phyloP scores from a whole-genome alignment of 1,140 invertebrate species.

The Plodia interpunctella region DNA sequence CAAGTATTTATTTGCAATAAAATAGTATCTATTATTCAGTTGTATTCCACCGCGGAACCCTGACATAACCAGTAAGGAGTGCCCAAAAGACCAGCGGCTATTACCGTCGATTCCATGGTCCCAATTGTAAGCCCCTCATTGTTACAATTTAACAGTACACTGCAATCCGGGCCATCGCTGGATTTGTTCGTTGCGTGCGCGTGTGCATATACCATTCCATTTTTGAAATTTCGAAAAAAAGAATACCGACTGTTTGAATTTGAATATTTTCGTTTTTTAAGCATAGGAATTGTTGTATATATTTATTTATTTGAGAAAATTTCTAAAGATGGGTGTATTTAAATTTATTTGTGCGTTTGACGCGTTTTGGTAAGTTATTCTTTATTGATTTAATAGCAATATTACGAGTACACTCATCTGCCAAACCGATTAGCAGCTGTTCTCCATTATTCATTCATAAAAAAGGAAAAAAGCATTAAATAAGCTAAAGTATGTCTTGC shows the following conservation, averaged over 20 bases:
- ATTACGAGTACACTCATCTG: no score
- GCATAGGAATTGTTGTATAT: neutral
- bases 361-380: slow-evolving; percentile 48
- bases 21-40: neutral
- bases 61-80: slow-evolving; percentile 15
- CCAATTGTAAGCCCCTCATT: slow-evolving; percentile 56
- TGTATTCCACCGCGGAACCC: no score
- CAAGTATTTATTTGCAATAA: no score
- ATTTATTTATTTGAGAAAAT: neutral
- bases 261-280: no score
- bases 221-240: slow-evolving; percentile 14
- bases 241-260: no score
- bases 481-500: no score
- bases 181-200: slow-evolving; percentile 36
- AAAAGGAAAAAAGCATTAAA: no score
- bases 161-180: slow-evolving; percentile 42
- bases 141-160: slow-evolving; percentile 30
- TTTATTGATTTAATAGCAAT: no score
- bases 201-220: slow-evolving; percentile 22
- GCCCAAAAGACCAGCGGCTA: neutral
- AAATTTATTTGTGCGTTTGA: slow-evolving; percentile 31
- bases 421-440: no score
- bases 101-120: slow-evolving; percentile 30
- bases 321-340: slow-evolving; percentile 22
- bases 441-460: no score